Base-by-base conservation (phyloP, 2,888 invertebrate species). In the Philereme transversata region DNA sequence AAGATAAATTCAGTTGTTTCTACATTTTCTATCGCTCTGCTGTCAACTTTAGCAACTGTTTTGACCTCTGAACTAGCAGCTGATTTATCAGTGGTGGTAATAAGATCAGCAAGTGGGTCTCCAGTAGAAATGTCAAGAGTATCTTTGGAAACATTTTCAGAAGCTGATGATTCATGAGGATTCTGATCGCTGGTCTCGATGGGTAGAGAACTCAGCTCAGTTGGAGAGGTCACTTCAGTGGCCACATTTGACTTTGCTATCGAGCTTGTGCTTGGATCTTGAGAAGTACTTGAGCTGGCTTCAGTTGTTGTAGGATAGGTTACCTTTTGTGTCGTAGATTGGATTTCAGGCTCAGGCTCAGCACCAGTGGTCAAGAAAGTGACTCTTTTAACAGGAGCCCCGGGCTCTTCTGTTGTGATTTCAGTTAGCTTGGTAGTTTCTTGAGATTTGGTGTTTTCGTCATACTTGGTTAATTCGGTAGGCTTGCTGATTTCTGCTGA, bases 181-280 rank as follows among this genome's bases (percentile, higher is more conserved):
- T 90, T 90, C 69, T 87, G 91, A 58, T 90, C 89, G 69, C 90
- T 91, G 0, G 90, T 90, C 73, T 90, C 91, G 35, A 91, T 83
- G 0, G 90, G 87, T 36, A 91, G 72, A 5, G 91, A 91, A 64
- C 90, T 90, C 5, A 89, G 77, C 75, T 90, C 90, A 4, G 89
- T 88, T 68, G 86, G 85, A 11, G 85, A 82, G 3, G 86, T 87
- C n/a, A 88, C 79, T 76, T 90, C 91, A 35, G 89, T 87, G 2
- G 81, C 79, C 47, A 76, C 54, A 54, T 84, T 82, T 4, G 87
- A 83, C 69, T 85, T 86, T 10, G 76, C 75, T 58, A 82, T 77
- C 0, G 78, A 77, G 59, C 71, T 83, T 0, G 83, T 82, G 1
- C 79, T 79, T 63, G 77, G 78, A 61, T 85, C 83, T 58, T 78